Conservation (phyloP, 2,888 invertebrate species). For the Lucinisca nassula region DNA sequence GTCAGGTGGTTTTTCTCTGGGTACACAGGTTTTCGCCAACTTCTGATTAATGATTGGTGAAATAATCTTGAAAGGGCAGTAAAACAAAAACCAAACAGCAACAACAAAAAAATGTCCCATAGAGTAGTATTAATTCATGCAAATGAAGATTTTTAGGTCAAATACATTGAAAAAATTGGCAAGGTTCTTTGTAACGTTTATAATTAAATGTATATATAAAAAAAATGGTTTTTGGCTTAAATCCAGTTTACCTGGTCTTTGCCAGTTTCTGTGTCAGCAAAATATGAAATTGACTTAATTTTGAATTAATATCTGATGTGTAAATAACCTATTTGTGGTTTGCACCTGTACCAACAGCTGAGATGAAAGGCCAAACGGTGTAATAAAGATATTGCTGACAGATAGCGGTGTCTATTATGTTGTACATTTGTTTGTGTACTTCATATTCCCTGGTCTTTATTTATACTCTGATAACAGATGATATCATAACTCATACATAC, state of each 20-base stretch:
- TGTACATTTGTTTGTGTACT: background rate
- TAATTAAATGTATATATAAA: background rate
- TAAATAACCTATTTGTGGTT: background rate
- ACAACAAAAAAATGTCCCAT: no score
- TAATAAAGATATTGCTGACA: background rate
- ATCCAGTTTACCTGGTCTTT: background rate
- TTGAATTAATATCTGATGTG: background rate
- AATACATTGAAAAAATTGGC: background rate
- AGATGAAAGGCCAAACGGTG: background rate
- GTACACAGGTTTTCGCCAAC: no score
- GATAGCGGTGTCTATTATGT: no score
- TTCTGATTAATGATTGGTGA: no score
- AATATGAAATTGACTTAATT: background rate
- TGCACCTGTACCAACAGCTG: background rate
- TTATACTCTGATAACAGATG: no score
- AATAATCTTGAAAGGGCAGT: no score
- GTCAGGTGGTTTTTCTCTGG: no score
- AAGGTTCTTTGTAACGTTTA: background rate
- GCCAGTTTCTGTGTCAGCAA: constrained; percentile 11
- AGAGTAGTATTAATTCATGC: no score
- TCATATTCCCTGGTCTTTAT: background rate
- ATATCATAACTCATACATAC: no score
- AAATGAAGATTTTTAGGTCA: no score
- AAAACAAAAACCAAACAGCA: no score
- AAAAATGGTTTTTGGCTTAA: background rate